These are phyloP conservation scores for Colossoma macropomum DNA, from an alignment of 2,113 vertebrate species.

Conservation along the genomic window DNA sequence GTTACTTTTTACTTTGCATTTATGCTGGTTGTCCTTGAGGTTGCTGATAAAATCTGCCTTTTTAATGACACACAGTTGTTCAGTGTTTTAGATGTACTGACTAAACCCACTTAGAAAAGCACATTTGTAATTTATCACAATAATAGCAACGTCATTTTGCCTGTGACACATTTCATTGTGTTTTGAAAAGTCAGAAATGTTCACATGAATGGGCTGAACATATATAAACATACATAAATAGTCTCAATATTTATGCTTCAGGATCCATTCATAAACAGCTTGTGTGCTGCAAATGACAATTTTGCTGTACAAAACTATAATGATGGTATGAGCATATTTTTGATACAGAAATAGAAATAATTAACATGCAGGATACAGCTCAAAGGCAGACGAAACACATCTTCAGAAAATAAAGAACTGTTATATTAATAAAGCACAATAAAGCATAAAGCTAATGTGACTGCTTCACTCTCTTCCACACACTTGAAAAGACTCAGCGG, in stretches of 20 bases:
- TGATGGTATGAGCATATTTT: neutral
- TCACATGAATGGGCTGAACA: neutral
- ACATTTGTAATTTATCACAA: no score
- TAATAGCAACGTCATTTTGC: no score
- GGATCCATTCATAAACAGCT: constrained; percentile 4
- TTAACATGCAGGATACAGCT: constrained; percentile 20
- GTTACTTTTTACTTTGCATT: no score
- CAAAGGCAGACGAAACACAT: no score
- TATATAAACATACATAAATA: neutral
- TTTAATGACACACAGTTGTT: no score
- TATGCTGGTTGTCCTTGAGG: no score
- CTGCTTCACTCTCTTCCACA: constrained; percentile 33
- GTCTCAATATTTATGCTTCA: constrained; percentile 35
- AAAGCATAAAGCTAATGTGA: constrained; percentile 17
- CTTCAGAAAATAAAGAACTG: no score
- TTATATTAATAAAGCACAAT: constrained; percentile 31
- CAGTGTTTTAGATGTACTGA: no score
- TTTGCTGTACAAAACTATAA: neutral
- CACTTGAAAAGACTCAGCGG: constrained; percentile 45
- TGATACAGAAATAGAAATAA: constrained; percentile 9
- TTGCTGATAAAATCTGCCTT: no score
- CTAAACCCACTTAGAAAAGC: no score
- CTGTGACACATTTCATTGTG: no score
- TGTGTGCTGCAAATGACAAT: constrained; percentile 1
- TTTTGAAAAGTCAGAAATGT: no score